Base-by-base conservation (phyloP, 1,140 invertebrate species). In the Lycorma delicatula region DNA sequence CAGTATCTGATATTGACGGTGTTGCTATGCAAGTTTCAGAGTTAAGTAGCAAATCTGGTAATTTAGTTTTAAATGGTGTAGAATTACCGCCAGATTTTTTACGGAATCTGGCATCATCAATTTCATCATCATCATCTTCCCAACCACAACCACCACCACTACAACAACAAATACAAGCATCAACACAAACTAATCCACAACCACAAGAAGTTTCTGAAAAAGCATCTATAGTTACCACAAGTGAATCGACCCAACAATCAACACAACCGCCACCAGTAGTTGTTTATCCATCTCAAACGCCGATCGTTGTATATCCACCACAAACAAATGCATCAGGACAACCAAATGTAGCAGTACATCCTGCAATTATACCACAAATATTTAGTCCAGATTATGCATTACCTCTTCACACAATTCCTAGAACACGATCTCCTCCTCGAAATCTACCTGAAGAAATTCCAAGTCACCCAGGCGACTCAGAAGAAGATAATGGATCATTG, bases 1-100 rank as follows among this genome's bases (percentile, higher is more conserved):
- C 82, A 16, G 86, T 88, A 0, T 89, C 86, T 1, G 86, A 89
- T 67, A 81, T 91, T 31, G 86, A 89, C 66, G 81, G 85, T 1
- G 75, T 79, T 34, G 79, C 81, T 3, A 75, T 91, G 60, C 78
- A 81, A 36, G 78, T 84, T 0, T 74, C 79, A n/a, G 83, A 86
- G 71, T 75, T 83, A 64, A 80, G 72, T 64, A 82, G 75, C 38
- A 81, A 79, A 66, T 78, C 77, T 7, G 82, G 81, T 0, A 78
- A 82, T 63, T 72, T 84, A 58, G 76, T 79, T 28, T 74, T 85
- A 4, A 79, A 78, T 62, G 80, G 79, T 48, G 77, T 85, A 34
- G 80, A 84, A 67, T 73, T 85, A 59, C 81, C 83, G 3, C 48
- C 55, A n/a, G 57, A 56, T 27, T 60, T 60, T 29, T 36, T 60